Percentiles rank a stretch among this genome's conserved stretches.
These are phyloP conservation scores for Callinectes sapidus DNA, from an alignment of 2,888 invertebrate species.

Conservation along the genomic window DNA sequence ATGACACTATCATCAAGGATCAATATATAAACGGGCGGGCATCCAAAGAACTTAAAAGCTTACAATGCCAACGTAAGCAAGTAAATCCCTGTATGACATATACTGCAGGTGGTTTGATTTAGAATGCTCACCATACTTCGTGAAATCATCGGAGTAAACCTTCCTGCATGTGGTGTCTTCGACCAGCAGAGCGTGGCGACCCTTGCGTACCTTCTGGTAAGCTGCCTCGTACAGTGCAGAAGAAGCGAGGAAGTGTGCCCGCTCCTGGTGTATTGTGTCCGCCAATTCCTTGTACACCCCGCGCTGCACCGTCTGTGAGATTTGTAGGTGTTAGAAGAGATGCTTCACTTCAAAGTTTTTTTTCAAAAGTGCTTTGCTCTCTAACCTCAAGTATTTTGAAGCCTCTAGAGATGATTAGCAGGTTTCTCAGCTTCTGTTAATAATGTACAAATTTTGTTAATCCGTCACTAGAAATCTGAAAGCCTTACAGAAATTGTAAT, in stretches of 20 bases:
- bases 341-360: not conserved
- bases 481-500: too few relatives aligned
- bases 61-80: not conserved
- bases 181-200: conserved; percentile 65
- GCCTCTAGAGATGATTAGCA: too few relatives aligned
- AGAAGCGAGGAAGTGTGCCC: conserved; percentile 65
- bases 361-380: not conserved
- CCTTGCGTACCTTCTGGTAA: conserved; percentile 57
- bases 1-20: not conserved
- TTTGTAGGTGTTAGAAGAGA: not conserved
- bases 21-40: not conserved
- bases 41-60: not conserved
- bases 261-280: conserved; percentile 23
- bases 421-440: too few relatives aligned
- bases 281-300: conserved; percentile 68
- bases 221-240: conserved; percentile 68
- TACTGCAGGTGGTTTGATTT: not conserved
- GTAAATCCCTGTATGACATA: not conserved
- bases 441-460: too few relatives aligned
- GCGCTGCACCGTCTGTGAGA: conserved; percentile 64
- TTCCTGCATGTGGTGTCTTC: conserved; percentile 72
- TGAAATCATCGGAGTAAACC: conserved; percentile 70
- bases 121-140: conserved; percentile 56
- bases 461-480: too few relatives aligned
- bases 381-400: not conserved